A percentile compares a stretch with the other conserved stretches of the same genome.
These are phyloP conservation scores for Tiliqua scincoides DNA, from an alignment of 2,113 vertebrate species.

Conservation along the genomic window DNA sequence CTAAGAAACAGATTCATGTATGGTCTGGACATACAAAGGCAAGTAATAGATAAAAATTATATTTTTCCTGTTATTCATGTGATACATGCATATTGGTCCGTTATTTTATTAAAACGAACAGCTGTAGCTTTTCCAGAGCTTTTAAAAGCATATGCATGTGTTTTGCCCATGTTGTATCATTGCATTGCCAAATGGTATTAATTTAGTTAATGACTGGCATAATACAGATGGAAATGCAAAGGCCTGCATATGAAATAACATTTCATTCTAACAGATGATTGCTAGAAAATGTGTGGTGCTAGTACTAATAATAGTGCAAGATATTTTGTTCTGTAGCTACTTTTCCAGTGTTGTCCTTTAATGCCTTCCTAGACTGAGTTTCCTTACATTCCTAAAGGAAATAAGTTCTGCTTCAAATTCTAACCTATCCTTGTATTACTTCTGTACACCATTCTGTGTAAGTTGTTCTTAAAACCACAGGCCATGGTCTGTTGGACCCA, in stretches of 20 bases:
- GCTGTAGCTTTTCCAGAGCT: not conserved
- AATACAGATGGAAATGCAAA: not conserved
- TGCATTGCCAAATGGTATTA: not conserved
- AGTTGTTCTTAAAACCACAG: not conserved
- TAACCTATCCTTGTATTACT: not conserved
- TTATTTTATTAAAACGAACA: not conserved
- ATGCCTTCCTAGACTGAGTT: not conserved
- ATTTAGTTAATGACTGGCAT: not conserved
- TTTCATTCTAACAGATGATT: not conserved
- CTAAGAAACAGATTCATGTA: constrained; percentile 97
- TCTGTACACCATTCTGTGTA: not conserved
- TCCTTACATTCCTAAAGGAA: not conserved
- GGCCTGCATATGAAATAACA: not conserved
- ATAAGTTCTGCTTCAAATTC: not conserved
- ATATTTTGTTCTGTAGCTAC: not conserved
- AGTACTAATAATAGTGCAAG: not conserved
- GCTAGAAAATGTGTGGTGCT: not conserved
- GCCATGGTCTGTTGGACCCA: not conserved
- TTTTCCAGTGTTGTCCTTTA: not conserved
- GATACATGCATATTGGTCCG: not conserved
- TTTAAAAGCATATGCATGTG: not conserved
- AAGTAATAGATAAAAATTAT: constrained; percentile 10
- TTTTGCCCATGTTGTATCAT: not conserved
- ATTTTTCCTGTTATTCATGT: not conserved
- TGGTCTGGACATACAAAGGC: constrained; percentile 99